Evolutionary conservation across 64 coral and sea anemone genomes (phyloP), one percentile per base, ranked within the genome.

Genomic region (Exaiptasia diaphana): DNA sequence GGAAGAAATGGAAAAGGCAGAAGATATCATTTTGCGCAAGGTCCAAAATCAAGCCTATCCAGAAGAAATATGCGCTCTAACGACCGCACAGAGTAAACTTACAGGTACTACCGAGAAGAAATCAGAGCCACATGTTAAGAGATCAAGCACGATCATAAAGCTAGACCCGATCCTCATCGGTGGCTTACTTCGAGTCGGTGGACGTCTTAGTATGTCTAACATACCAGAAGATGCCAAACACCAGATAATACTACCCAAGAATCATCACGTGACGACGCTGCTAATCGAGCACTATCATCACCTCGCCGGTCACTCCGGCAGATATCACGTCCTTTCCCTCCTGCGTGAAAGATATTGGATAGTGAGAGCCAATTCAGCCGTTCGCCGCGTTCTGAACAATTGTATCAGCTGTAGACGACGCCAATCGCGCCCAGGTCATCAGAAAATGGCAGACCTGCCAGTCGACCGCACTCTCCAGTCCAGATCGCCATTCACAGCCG

Each of bases 401-500:
- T 62, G 55, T 41, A 13, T 63, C 9, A 40, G 36, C 28, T 80
- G 58, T 46, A 37, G 59, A 27, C 77, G 77, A 13, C 36, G 27
- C 1, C 23, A 80, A 80, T 2, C 38, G 5, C 56, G 22, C 20
- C 22, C 62, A 18, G 32, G 34, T 5, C 38, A 80, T 21, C 77
- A 64, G 12, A 65, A 80, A 41, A 65, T 80, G 40, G 77, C 37
- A 17, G 77, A 80, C 35, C 13, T 80, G 0, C 58, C 57, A 12
- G 40, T 14, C 15, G 77, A 41, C 48, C 37, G 58, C 21, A 15
- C 65, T 11, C 7, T 30, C 9, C 45, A 31, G 6, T 31, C 36
- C 14, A 12, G 20, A 4, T 13, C 1, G 23, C 67, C 67, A 32
- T 71, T 72, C 25, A 61, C 75, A 41, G n/a, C 75, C 42, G 49